Conservation (phyloP, 2,888 invertebrate species). For the Pammene fasciana region DNA sequence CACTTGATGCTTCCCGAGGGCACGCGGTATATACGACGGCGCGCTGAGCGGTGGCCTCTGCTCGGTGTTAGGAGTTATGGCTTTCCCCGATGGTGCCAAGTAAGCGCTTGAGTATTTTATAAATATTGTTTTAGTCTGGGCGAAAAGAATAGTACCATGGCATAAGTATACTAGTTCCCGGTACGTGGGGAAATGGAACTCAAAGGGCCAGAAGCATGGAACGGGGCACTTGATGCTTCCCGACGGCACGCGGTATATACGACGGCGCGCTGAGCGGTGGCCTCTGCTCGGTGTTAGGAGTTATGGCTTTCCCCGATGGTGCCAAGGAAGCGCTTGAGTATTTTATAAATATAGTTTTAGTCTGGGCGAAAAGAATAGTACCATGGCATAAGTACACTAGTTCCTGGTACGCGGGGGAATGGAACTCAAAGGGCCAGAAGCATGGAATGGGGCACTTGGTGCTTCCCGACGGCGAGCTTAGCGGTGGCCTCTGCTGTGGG, state of each 20-base stretch:
- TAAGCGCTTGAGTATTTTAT: constrained; percentile 63
- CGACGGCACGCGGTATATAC: constrained; percentile 92
- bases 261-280: constrained; percentile 92
- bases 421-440: constrained; percentile 92
- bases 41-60: constrained; percentile 91
- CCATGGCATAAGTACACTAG: too few relatives aligned
- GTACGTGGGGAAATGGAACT: constrained; percentile 95
- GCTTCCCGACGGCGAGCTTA: constrained; percentile 90
- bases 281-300: constrained; percentile 92
- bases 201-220: constrained; percentile 92
- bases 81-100: constrained; percentile 95
- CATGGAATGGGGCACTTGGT: constrained; percentile 92
- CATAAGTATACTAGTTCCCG: too few relatives aligned
- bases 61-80: constrained; percentile 93
- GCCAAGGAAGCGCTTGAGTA: constrained; percentile 86
- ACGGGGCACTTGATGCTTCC: constrained; percentile 90
- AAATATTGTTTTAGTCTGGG: too few relatives aligned
- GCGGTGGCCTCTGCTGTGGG: constrained; percentile 91
- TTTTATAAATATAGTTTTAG: too few relatives aligned
- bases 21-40: constrained; percentile 93
- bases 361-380: too few relatives aligned
- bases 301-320: constrained; percentile 93
- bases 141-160: too few relatives aligned
- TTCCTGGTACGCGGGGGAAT: constrained; percentile 94
- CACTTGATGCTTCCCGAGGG: constrained; percentile 90